Base-by-base conservation (phyloP, 1,140 invertebrate genomes). In the Drosophila athabasca region DNA sequence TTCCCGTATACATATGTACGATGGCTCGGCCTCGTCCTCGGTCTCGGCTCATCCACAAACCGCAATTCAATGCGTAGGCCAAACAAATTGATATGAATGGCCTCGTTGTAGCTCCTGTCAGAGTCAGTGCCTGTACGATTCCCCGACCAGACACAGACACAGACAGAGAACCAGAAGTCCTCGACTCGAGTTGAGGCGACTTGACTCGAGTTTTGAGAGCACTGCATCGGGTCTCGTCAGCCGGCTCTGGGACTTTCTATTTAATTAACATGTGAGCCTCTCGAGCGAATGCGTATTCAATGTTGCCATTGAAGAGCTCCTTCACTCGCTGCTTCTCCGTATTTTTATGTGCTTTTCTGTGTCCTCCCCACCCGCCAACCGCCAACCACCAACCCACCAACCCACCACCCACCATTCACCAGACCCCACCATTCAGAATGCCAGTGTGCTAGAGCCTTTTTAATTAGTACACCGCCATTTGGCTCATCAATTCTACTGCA, bases 61-160 rank as follows among this genome's bases (percentile, higher is more conserved):
- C 82, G 79, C 83, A 87, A 87, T 82, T 87, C 82, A 82, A 87
- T 87, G 79, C 75, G 55, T 78, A 68, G 57, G 60, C 82, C 82
- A 81, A 87, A 82, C 78, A 87, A 85, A 87, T 76, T 80, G 78
- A 80, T 81, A 62, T 80, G 78, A 80, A 80, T 80, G 78, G 78
- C 57, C 44, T 43, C 64, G 62, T 75, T 76, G 46, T 52, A 9
- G 26, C 45, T 62, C 66, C 44, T 57, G 54, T 48, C 9, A 2
- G 8, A 35, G 31, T 35, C 31, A 35, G 31, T 75, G 69, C 29
- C 43, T 55, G 68, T 22, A 46, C 69, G 50, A 72, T 46, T 19
- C 50, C 72, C 61, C 29, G n/a, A 26, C 55, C 44, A 57, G 49
- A 35, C 31, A 9, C 31, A 9, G 31, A 35, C 19, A 51, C 44